Evolutionary conservation across 2,113 vertebrate genomes (phyloP).

Genomic region (Chamaetylas fuelleborni): DNA sequence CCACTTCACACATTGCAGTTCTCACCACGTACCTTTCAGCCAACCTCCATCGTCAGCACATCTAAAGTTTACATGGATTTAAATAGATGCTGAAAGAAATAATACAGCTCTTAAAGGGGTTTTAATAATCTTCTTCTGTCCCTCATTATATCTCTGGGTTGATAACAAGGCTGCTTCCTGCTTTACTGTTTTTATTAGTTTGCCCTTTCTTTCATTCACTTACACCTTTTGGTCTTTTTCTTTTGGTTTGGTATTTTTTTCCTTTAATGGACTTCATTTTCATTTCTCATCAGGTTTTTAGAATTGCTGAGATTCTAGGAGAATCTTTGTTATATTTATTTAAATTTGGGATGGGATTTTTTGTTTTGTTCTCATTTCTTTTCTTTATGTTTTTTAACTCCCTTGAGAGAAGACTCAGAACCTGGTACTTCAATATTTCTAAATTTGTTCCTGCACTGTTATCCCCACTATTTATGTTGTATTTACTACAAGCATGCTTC

Average conservation of each 20-base stretch:
- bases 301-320: background rate
- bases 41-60: background rate
- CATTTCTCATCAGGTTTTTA: background rate
- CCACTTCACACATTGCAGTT: background rate
- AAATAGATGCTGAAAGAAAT: background rate
- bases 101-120: background rate
- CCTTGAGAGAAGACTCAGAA: background rate
- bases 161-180: constrained; percentile 33
- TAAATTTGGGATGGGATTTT: background rate
- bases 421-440: background rate
- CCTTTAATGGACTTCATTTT: background rate
- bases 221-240: background rate
- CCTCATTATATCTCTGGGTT: constrained; percentile 13
- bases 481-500: background rate
- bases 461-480: background rate
- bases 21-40: background rate
- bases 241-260: background rate
- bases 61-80: background rate
- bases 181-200: constrained; percentile 29
- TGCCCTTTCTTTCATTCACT: background rate
- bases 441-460: background rate
- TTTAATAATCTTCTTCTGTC: constrained; percentile 29
- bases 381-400: background rate
- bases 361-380: background rate
- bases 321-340: background rate